Conservation (phyloP, 2,888 invertebrate genomes). For the Cabera pusaria region DNA sequence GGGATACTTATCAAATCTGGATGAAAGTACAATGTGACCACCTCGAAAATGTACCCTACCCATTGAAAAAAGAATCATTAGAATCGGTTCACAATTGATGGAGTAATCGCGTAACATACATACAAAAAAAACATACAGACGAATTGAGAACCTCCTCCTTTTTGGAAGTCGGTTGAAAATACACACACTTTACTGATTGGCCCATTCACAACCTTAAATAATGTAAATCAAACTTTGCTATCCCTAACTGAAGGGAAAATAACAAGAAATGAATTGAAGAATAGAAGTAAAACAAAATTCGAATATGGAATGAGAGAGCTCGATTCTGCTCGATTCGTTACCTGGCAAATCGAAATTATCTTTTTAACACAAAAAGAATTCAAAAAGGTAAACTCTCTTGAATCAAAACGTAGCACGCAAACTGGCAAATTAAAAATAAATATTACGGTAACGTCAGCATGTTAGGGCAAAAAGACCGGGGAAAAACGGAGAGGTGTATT, state of each 20-base stretch:
- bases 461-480: constrained; percentile 52
- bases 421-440: constrained; percentile 82
- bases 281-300: constrained; percentile 26
- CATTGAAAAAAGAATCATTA: too few species aligned
- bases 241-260: constrained; percentile 15
- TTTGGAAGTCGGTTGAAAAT: too few species aligned
- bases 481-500: constrained; percentile 1
- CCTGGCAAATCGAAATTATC: constrained; percentile 49
- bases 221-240: background rate
- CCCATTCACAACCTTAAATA: too few species aligned
- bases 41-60: too few species aligned
- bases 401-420: constrained; percentile 74
- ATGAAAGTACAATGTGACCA: too few species aligned
- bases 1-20: too few species aligned
- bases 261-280: constrained; percentile 27
- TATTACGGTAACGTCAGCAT: constrained; percentile 82
- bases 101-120: too few species aligned
- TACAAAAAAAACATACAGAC: too few species aligned
- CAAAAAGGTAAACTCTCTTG: constrained; percentile 66
- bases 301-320: constrained; percentile 33
- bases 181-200: too few species aligned
- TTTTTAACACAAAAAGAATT: constrained; percentile 66
- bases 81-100: too few species aligned
- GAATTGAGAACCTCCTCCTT: too few species aligned
- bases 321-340: constrained; percentile 52